A percentile compares a stretch with the other conserved stretches of the same genome.
Evolutionary conservation across 35 echinoderm and acorn worm genomes (phyloP).

Genomic region (Ophioderma brevispina): DNA sequence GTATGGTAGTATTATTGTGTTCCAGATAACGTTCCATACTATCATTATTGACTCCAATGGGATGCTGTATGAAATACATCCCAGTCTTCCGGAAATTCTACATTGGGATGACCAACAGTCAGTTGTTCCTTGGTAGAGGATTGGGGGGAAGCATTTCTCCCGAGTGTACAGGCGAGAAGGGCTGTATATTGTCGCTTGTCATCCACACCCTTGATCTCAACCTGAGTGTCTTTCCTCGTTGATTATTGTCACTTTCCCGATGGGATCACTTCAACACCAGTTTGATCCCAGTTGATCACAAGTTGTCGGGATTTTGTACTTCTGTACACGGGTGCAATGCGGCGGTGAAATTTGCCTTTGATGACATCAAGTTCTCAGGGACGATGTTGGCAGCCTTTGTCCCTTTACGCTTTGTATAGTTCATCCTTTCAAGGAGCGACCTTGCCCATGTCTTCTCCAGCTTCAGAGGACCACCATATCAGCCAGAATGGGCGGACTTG

Average conservation of each 20-base stretch:
- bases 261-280: slow-evolving; percentile 28
- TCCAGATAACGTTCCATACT: too few species aligned
- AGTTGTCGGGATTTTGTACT: slow-evolving; percentile 30
- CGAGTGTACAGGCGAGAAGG: too few species aligned
- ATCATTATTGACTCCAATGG: too few species aligned
- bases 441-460: background rate
- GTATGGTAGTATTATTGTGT: too few species aligned
- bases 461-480: slow-evolving; percentile 2
- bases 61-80: too few species aligned
- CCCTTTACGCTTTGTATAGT: background rate
- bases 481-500: background rate
- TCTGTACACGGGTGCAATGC: background rate
- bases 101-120: too few species aligned
- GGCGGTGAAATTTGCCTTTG: background rate
- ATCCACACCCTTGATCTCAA: slow-evolving; percentile 22
- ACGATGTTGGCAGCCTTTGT: background rate
- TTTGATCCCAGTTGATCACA: slow-evolving; percentile 52
- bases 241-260: slow-evolving; percentile 25
- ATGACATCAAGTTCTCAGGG: background rate
- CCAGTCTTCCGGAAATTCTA: too few species aligned
- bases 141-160: too few species aligned
- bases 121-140: too few species aligned
- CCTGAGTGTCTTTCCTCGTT: slow-evolving; percentile 13
- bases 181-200: slow-evolving; percentile 40
- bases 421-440: background rate